These are phyloP conservation scores for Zelostemma sp. DNA, from an alignment of 1,140 invertebrate genomes.

Conservation along the genomic window DNA sequence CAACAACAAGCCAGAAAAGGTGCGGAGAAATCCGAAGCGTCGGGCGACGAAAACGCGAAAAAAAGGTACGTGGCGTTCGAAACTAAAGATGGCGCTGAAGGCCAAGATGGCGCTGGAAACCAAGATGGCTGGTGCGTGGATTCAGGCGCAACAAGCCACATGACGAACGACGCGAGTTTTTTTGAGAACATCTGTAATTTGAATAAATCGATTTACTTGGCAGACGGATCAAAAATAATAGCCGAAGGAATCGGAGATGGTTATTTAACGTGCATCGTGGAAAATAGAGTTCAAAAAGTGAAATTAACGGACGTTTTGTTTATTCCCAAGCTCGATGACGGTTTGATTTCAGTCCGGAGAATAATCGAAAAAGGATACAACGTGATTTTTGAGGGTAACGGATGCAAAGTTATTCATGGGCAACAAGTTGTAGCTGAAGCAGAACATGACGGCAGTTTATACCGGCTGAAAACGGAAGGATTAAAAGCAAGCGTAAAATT, in stretches of 20 bases:
- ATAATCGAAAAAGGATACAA: slow-evolving; percentile 4
- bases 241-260: slow-evolving; percentile 28
- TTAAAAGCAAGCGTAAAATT: no score
- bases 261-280: no score
- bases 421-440: no score
- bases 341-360: no score
- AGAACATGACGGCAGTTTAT: no score
- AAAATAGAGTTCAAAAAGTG: no score
- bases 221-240: slow-evolving; percentile 13
- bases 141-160: slow-evolving; percentile 24
- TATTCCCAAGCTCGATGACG: no score
- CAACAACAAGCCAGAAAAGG: background rate
- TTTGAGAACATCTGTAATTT: slow-evolving; percentile 5
- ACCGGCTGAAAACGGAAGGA: no score
- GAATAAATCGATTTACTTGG: slow-evolving; percentile 7
- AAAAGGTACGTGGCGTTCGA: background rate
- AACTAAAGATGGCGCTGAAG: background rate
- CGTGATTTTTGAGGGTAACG: no score
- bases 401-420: no score
- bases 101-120: background rate
- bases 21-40: background rate
- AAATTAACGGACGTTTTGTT: no score
- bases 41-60: background rate
- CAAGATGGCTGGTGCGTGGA: slow-evolving; percentile 12
- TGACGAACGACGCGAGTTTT: slow-evolving; percentile 20